Percentiles rank a stretch among this genome's conserved stretches.
Evolutionary conservation across 2,888 invertebrate genomes (phyloP).

Genomic region (Gastrophysa polygoni): DNA sequence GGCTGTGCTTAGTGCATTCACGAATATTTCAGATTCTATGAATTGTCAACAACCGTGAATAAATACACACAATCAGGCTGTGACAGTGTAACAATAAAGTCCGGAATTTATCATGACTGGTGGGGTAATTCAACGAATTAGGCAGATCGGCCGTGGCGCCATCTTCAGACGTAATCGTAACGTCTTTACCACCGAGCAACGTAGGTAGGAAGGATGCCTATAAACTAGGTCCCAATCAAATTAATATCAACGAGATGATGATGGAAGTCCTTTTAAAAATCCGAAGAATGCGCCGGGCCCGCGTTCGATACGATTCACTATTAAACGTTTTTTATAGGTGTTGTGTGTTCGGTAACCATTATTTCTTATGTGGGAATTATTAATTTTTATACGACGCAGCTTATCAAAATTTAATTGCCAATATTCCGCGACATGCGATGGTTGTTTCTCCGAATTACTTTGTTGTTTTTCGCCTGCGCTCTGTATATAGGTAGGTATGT

Average conservation of each 20-base stretch:
- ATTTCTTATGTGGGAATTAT: conserved; percentile 34
- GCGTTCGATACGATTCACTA: conserved; percentile 42
- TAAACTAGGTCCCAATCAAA: background rate
- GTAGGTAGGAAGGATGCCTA: too few relatives aligned
- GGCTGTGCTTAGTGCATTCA: too few relatives aligned
- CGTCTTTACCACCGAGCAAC: background rate
- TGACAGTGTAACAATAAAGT: too few relatives aligned
- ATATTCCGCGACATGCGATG: conserved; percentile 31
- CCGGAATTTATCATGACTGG: too few relatives aligned
- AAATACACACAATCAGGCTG: too few relatives aligned
- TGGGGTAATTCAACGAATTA: too few relatives aligned
- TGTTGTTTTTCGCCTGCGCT: background rate
- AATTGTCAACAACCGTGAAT: too few relatives aligned
- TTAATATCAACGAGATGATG: conserved; percentile 37
- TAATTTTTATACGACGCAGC: conserved; percentile 29
- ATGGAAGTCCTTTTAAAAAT: conserved; percentile 48
- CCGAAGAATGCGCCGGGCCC: conserved; percentile 53
- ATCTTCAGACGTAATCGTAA: background rate
- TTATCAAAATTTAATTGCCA: conserved; percentile 36
- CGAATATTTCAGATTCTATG: too few relatives aligned
- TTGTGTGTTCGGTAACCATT: conserved; percentile 42
- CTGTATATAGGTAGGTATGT: too few relatives aligned
- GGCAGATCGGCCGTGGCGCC: background rate
- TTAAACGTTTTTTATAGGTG: conserved; percentile 41
- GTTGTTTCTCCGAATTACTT: conserved; percentile 20